Evolutionary conservation across 1,140 invertebrate species (phyloP).

Genomic region (Solenopsis invicta): DNA sequence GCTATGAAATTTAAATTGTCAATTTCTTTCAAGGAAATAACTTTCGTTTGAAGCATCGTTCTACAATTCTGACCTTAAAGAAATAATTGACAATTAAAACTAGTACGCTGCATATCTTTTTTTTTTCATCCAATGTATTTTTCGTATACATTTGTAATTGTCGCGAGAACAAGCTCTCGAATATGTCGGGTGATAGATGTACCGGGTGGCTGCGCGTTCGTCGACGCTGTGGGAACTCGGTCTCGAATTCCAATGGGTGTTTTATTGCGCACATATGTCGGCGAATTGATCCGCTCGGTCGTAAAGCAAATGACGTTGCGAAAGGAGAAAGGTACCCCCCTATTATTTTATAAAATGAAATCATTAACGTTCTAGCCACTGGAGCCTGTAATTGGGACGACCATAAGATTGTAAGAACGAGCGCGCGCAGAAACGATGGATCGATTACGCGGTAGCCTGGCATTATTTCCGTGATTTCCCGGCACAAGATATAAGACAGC

Average conservation of each 20-base stretch:
- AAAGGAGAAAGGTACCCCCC: slow-evolving; percentile 62
- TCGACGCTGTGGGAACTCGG: slow-evolving; percentile 62
- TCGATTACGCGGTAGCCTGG: slow-evolving; percentile 41
- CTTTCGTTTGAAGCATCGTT: background rate
- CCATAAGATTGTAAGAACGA: slow-evolving; percentile 43
- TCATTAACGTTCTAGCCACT: slow-evolving; percentile 62
- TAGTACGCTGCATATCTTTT: background rate
- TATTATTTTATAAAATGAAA: slow-evolving; percentile 73
- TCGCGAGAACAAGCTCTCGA: slow-evolving; percentile 15
- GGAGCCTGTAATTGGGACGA: slow-evolving; percentile 56
- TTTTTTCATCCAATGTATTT: background rate
- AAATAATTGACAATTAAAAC: background rate
- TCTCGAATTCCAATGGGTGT: slow-evolving; percentile 70
- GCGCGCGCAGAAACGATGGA: slow-evolving; percentile 22
- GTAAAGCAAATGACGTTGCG: slow-evolving; percentile 71
- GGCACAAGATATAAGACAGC: background rate
- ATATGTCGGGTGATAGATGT: slow-evolving; percentile 20
- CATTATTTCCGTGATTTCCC: slow-evolving; percentile 26
- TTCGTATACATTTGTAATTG: background rate
- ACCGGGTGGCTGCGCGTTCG: background rate
- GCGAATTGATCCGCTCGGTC: slow-evolving; percentile 71
- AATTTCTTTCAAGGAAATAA: background rate
- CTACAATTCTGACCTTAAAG: background rate
- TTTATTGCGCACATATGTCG: slow-evolving; percentile 68
- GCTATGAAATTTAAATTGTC: background rate